phyloP scores from a whole-genome alignment of 2,797 vertebrate species.

The Psittacula derbiana region DNA sequence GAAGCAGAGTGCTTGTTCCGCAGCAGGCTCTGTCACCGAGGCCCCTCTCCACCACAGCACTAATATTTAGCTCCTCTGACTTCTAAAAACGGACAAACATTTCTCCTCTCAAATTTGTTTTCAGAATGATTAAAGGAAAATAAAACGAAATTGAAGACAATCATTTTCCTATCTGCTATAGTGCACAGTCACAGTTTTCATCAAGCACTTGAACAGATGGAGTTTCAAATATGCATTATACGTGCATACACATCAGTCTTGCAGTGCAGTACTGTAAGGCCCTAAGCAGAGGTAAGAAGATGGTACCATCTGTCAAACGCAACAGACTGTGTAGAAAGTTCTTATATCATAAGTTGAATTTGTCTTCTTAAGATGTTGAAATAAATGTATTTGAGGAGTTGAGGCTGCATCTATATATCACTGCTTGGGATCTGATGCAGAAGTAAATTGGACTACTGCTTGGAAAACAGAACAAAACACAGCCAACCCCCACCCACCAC shows the following conservation, averaged over 20 bases:
- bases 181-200: not conserved
- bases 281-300: not conserved
- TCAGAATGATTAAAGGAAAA: not conserved
- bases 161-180: not conserved
- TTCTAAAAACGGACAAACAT: not conserved
- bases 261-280: not conserved
- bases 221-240: not conserved
- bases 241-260: fast-evolving
- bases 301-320: not conserved
- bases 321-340: not conserved
- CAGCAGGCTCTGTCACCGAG: not conserved
- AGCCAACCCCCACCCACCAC: not conserved
- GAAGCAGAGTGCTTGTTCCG: fast-evolving
- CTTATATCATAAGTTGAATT: not conserved
- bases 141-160: not conserved
- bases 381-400: not conserved
- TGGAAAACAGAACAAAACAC: not conserved
- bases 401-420: not conserved
- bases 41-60: not conserved
- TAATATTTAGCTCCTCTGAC: not conserved
- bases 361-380: not conserved
- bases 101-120: not conserved
- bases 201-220: not conserved
- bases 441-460: not conserved
- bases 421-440: not conserved